Conservation (phyloP, 1,140 invertebrate genomes). For the Megathymus violae region DNA sequence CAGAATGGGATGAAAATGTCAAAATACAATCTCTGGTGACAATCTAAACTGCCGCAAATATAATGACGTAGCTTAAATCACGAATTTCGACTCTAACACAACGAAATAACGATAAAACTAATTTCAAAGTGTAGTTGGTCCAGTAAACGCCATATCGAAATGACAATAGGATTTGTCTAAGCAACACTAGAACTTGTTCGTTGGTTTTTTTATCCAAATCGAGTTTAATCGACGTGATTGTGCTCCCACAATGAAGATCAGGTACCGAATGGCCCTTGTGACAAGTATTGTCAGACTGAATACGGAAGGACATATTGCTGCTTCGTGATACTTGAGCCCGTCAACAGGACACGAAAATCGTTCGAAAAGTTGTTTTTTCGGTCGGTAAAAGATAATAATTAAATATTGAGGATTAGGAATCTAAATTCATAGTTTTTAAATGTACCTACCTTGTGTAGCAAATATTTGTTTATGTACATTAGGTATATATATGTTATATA, state of each 20-base stretch:
- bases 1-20: constrained; percentile 80
- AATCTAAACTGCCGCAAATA: constrained; percentile 51
- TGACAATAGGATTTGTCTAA: constrained; percentile 58
- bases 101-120: constrained; percentile 12
- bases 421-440: no score
- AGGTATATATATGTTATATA: no score
- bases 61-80: background rate
- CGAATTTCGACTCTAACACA: constrained; percentile 40
- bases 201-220: constrained; percentile 49
- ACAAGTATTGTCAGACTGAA: constrained; percentile 44
- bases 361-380: background rate
- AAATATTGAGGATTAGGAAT: no score
- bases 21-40: constrained; percentile 76
- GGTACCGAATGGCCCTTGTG: constrained; percentile 39
- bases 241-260: constrained; percentile 42
- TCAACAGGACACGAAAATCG: constrained; percentile 4
- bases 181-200: constrained; percentile 75
- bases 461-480: no score
- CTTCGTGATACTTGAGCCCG: constrained; percentile 40
- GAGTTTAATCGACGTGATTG: constrained; percentile 45
- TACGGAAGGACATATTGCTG: constrained; percentile 46
- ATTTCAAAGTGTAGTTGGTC: constrained; percentile 17
- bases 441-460: no score
- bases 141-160: constrained; percentile 31
- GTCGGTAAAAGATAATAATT: background rate